Conservation (phyloP, 2,797 vertebrate species). For the Melanotaenia boesemani region DNA sequence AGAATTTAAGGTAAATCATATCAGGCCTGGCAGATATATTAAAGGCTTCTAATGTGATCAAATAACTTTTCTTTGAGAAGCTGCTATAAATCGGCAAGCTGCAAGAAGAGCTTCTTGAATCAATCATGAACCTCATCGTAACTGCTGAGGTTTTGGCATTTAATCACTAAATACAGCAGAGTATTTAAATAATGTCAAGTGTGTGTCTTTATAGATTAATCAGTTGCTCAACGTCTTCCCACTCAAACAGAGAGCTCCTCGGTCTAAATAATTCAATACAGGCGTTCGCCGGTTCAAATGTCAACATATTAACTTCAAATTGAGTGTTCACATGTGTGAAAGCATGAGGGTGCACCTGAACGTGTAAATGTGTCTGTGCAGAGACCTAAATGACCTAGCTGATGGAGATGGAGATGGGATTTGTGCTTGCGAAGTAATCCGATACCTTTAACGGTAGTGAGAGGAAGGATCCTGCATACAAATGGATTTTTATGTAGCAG, state of each 20-base stretch:
- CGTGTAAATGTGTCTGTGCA: constrained; percentile 23
- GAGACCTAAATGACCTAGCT: constrained; percentile 64
- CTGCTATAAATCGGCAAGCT: constrained; percentile 35
- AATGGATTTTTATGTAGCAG: constrained; percentile 64
- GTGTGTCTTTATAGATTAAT: constrained; percentile 55
- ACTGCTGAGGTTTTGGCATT: constrained; percentile 66
- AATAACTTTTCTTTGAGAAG: constrained; percentile 25
- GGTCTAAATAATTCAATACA: constrained; percentile 41
- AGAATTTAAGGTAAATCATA: constrained; percentile 28
- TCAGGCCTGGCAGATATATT: constrained; percentile 37
- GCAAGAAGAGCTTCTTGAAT: constrained; percentile 42
- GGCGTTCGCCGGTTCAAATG: constrained; percentile 60
- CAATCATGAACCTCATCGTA: constrained; percentile 36
- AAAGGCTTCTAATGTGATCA: constrained; percentile 52
- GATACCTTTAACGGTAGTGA: constrained; percentile 59
- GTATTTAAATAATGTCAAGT: constrained; percentile 67
- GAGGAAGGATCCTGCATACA: constrained; percentile 60
- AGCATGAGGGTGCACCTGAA: not conserved
- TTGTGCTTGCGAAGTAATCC: constrained; percentile 58
- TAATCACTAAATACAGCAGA: constrained; percentile 63
- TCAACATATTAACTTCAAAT: constrained; percentile 61
- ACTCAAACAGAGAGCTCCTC: constrained; percentile 25
- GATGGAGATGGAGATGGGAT: constrained; percentile 75
- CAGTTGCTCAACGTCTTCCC: constrained; percentile 18
- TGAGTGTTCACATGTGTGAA: constrained; percentile 2